Base-by-base conservation (phyloP, 2,113 vertebrate species). In the Crotalus viridis region DNA sequence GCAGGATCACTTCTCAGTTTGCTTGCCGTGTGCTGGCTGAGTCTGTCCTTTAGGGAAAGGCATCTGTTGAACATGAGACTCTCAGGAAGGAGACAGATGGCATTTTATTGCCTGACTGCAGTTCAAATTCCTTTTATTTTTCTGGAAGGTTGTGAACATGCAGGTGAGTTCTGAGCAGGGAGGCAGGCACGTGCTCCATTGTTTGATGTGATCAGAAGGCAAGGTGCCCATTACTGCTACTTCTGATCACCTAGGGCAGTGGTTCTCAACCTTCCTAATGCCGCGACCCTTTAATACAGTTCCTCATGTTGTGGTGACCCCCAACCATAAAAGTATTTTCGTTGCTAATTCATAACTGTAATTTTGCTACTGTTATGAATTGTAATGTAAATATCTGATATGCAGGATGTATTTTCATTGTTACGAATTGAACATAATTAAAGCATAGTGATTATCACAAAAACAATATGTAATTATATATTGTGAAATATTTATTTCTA, bases 91-190 rank as follows among this genome's bases (percentile, higher is more conserved):
- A 93, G 94, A 96, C 96, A 97, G 97, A 97, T 97, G 97, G 96
- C 96, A 96, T 96, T 97, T 97, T 96, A 96, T 92, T 96, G 96
- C 95, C 95, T 95, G 91, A 88, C 94, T 96, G 94, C 92, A 96
- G 96, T 81, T 85, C 46, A 85, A 26, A 89, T 94, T 94, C 92
- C 56, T 89, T 95, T 94, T 81, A 52, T 86, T 39, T 81, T 81
- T 55, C 89, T 33, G 39, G 43, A n/a, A 61, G 91, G 8, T 57
- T 48, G 55, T 87, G 85, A 61, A 54, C 9, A 21, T 13, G 24
- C 55, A 69, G 88, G 48, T 33, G 54, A 22, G 52, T 88, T 59
- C 87, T 17, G 39, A 4, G n/a, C 33, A 39, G 48, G 24, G 22
- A 51, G 13, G 52, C 9, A 22, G 51, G 51, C 51, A 10, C 2